Base-by-base conservation (phyloP, 2,888 invertebrate species). In the Drosophila trichaetosa region DNA sequence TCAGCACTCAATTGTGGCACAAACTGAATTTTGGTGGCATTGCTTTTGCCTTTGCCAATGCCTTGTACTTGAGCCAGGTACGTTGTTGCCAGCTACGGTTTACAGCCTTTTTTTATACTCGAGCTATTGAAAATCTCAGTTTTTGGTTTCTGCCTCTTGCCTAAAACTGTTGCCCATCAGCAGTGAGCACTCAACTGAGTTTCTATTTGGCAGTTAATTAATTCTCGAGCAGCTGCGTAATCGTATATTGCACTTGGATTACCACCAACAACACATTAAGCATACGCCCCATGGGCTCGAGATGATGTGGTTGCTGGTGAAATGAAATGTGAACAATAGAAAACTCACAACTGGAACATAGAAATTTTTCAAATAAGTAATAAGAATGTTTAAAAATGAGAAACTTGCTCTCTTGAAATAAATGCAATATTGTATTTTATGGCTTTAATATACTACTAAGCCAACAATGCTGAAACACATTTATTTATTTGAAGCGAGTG, bases 181-280 rank as follows among this genome's bases (percentile, higher is more conserved):
- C 70, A 71, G 61, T 71, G 73, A 38, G 51, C 71, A 58, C 66
- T 64, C 57, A 51, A 69, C 56, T 42, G 56, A 24, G 38, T 53
- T 46, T 58, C 54, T 49, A 72, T 72, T 46, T 51, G 70, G 60
- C 68, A 76, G 85, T 87, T 84, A 79, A 79, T 83, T 84, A 83
- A 87, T 84, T 82, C 75, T 84, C 62, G 75, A 83, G 87, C 58
- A 69, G 59, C 51, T 69, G 68, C 60, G 53, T 71, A 75, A 66
- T 46, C 76, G 66, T 69, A 57, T 80, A 13, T 76, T 79, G 64
- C 58, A 69, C 52, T 64, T 69, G 46, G 60, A 27, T 80, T 74
- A 21, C 33, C 53, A 53, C 61, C 38, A 59, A 58, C 2, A 61
- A 38, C 65, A 66, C 57, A 70, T 79, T 76, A 76, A 71, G 87